Conservation (phyloP, 2,113 vertebrate genomes). For the Boleophthalmus pectinirostris region DNA sequence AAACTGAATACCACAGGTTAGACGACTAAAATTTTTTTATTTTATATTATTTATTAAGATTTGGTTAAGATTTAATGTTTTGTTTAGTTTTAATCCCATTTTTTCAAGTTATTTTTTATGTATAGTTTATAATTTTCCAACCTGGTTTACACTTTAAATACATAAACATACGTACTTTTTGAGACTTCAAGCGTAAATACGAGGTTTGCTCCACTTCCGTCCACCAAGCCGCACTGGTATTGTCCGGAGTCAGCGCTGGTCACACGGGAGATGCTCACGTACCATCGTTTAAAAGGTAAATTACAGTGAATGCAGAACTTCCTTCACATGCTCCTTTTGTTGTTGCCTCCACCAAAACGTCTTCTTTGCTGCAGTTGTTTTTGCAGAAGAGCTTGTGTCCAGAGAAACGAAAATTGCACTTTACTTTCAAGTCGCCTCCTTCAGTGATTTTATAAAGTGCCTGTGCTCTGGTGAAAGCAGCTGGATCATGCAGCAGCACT, state of each 20-base stretch:
- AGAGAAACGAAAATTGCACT: background rate
- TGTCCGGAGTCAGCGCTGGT: background rate
- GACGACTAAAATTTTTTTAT: too few relatives aligned
- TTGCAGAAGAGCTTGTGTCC: background rate
- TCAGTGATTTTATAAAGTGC: background rate
- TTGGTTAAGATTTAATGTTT: too few relatives aligned
- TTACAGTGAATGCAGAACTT: background rate
- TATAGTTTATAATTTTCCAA: too few relatives aligned
- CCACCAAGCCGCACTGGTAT: background rate
- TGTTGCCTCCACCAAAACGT: background rate
- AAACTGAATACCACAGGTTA: too few relatives aligned
- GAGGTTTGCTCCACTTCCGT: background rate
- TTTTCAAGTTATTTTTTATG: too few relatives aligned
- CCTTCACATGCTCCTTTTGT: background rate
- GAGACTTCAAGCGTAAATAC: background rate
- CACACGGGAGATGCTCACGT: background rate
- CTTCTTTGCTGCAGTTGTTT: background rate
- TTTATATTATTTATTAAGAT: too few relatives aligned
- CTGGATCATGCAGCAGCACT: background rate
- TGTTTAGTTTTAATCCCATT: too few relatives aligned
- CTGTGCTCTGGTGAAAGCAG: background rate
- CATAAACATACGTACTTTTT: background rate
- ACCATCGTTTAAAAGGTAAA: background rate
- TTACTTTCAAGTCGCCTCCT: background rate
- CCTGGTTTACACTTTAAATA: too few relatives aligned